Base-by-base conservation (phyloP, 2,888 invertebrate species). In the Pyralis farinalis region DNA sequence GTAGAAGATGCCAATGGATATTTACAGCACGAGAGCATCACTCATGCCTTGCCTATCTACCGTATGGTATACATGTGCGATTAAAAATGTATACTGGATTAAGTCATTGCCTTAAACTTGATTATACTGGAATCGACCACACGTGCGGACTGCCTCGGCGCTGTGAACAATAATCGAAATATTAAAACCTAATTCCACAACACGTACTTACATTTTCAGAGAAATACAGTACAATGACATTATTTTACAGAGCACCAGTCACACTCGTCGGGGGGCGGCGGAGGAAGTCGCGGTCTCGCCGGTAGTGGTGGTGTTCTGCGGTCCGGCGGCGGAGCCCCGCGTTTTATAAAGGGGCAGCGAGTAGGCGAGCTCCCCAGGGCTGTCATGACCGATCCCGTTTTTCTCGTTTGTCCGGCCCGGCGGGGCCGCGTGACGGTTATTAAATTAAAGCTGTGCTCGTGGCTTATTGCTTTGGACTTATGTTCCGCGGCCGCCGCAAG, bases 401-500 rank as follows among this genome's bases (percentile, higher is more conserved):
- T 68, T 73, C 69, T 60, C 25, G 60, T 68, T 67, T 65, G 58
- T 73, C 58, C 48, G 53, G 53, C 54, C 65, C 56, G 46, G 47
- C 48, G 63, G 55, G 78, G 66, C 61, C 36, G 34, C 41, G 67
- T 61, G 72, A 68, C 74, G 61, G 79, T 84, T 88, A 87, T 88
- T 85, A 82, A 83, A 87, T 88, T 87, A 86, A 81, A 85, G 83
- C 81, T 82, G 16, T 3, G 73, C 65, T 64, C 37, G 58, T 57
- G 56, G 58, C 62, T 67, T 68, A 82, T 83, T 81, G 74, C 69
- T 74, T 64, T 65, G 66, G 80, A 77, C 75, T 64, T 65, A 34
- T 59, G 58, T 55, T 72, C 56, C 57, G 54, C 3, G 47, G 45
- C 34, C 20, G 30, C 36, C 34, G 47, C 59, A 74, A 73, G 69